Evolutionary conservation across 2,888 invertebrate species (phyloP).

Genomic region (Drosophila paramelanica): DNA sequence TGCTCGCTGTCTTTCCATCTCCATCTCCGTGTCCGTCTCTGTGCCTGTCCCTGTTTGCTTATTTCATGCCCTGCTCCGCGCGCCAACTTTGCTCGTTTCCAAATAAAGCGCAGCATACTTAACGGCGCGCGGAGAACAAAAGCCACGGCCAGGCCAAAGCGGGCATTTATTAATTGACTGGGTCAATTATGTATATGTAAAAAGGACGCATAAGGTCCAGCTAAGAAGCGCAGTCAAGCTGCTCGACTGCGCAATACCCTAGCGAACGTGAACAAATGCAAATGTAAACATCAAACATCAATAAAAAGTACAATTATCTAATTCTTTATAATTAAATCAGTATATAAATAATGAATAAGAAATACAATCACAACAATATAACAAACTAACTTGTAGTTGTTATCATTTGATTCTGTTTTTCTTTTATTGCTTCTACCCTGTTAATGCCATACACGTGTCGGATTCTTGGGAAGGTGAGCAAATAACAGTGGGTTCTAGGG

Average conservation of each 20-base stretch:
- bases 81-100: conserved; percentile 52
- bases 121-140: conserved; percentile 51
- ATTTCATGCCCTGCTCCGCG: conserved; percentile 1
- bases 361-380: too few relatives aligned
- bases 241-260: conserved; percentile 5
- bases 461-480: conserved; percentile 12
- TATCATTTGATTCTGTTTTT: too few relatives aligned
- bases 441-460: not conserved
- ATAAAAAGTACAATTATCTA: too few relatives aligned
- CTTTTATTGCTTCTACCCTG: not conserved
- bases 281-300: not conserved
- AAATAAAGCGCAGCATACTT: conserved; percentile 66
- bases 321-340: too few relatives aligned
- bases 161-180: conserved; percentile 72
- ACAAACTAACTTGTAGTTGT: not conserved
- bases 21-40: conserved; percentile 8
- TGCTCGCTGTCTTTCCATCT: not conserved
- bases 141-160: conserved; percentile 50
- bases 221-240: not conserved
- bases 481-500: not conserved
- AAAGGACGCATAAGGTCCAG: conserved; percentile 1
- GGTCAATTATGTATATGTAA: conserved; percentile 52
- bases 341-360: too few relatives aligned
- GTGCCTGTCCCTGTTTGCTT: conserved; percentile 8
- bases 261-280: not conserved